A percentile compares a stretch with the other conserved stretches of the same genome.
phyloP scores from a whole-genome alignment of 1,140 invertebrate genomes.

The Drosophila arawakana region DNA sequence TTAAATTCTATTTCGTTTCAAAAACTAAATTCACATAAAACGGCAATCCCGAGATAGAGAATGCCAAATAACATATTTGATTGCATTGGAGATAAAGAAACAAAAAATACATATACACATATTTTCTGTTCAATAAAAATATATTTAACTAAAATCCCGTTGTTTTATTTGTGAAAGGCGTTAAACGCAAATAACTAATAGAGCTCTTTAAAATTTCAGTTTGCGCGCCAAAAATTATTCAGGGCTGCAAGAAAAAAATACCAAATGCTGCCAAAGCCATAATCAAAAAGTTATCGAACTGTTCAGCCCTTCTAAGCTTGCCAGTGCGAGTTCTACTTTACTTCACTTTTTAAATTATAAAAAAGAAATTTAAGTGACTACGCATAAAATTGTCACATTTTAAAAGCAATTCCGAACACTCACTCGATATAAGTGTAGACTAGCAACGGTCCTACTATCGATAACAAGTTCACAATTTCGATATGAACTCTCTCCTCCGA shows the following conservation, averaged over 20 bases:
- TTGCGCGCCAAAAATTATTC: background rate
- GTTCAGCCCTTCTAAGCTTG: too few species aligned
- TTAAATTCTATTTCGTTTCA: slow-evolving; percentile 37
- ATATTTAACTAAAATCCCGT: slow-evolving; percentile 69
- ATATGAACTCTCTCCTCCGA: slow-evolving; percentile 17
- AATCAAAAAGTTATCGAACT: too few species aligned
- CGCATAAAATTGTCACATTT: background rate
- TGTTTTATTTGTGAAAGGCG: background rate
- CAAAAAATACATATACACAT: slow-evolving; percentile 74
- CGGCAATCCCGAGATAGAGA: slow-evolving; percentile 24
- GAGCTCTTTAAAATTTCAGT: background rate
- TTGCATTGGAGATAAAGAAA: slow-evolving; percentile 59
- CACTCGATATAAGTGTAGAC: background rate
- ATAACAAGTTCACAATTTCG: slow-evolving; percentile 13
- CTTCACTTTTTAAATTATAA: too few species aligned
- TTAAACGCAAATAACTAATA: background rate
- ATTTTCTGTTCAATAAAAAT: slow-evolving; percentile 79
- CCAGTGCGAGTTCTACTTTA: too few species aligned
- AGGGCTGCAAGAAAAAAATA: background rate
- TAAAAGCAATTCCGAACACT: background rate
- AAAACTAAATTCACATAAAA: slow-evolving; percentile 26
- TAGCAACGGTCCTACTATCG: background rate
- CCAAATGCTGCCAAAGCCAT: background rate
- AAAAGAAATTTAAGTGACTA: too few species aligned
- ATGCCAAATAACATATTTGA: slow-evolving; percentile 39